Conservation (phyloP, 1,140 invertebrate genomes). For the Periplaneta americana region DNA sequence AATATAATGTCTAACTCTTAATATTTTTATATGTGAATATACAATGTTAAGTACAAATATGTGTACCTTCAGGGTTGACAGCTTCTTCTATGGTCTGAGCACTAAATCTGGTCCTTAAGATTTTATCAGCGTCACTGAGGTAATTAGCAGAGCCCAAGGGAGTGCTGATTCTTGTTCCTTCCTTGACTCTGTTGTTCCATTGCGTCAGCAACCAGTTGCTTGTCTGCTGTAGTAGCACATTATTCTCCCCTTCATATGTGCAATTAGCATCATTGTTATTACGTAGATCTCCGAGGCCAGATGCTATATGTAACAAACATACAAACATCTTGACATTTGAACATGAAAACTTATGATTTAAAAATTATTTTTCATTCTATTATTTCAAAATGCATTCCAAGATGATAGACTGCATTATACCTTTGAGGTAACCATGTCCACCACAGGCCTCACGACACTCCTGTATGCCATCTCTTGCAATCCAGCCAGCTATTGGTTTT, state of each 20-base stretch:
- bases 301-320: too few relatives aligned
- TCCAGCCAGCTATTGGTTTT: constrained; percentile 74
- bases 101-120: constrained; percentile 28
- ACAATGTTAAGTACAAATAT: too few relatives aligned
- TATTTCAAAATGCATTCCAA: too few relatives aligned
- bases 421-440: constrained; percentile 64
- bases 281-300: constrained; percentile 66
- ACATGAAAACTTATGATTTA: too few relatives aligned
- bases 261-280: constrained; percentile 83
- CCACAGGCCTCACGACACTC: constrained; percentile 81
- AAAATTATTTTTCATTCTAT: too few relatives aligned
- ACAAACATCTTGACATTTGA: too few relatives aligned
- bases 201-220: constrained; percentile 68
- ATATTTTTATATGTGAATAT: too few relatives aligned
- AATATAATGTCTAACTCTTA: too few relatives aligned
- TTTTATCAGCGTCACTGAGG: constrained; percentile 36
- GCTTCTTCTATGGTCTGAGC: constrained; percentile 41
- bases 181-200: constrained; percentile 41
- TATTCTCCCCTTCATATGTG: constrained; percentile 89
- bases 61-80: constrained; percentile 50
- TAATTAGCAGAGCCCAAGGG: constrained; percentile 63
- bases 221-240: constrained; percentile 79
- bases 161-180: constrained; percentile 37
- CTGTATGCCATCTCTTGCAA: constrained; percentile 72
- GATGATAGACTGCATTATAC: too few relatives aligned